Base-by-base conservation (phyloP, 1,140 invertebrate species). In the Pachypsylla venusta region DNA sequence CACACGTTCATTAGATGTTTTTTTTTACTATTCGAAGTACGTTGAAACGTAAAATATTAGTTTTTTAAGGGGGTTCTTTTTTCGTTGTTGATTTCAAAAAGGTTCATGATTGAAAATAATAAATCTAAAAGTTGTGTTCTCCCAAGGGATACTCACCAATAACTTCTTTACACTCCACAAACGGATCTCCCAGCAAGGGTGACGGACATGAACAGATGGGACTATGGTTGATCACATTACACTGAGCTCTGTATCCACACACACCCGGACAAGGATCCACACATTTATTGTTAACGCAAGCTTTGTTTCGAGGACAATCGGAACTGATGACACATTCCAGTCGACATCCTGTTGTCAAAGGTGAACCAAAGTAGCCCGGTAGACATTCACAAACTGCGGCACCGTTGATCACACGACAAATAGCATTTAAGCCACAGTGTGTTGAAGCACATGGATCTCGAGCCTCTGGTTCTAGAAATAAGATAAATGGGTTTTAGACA, bases 201-300 rank as follows among this genome's bases (percentile, higher is more conserved):
- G 76, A 68, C 30, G 83, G 81, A 67, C 88, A 91, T 13, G 78
- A 82, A 65, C 87, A 90, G 2, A 88, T 78, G 1, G 87, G 84
- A 63, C 83, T 84, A 66, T 90, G 88, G 67, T 87, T 86, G 64
- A 85, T 79, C 0, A 82, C 81, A 56, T 80, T 73, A 64, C 87
- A 85, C 61, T 78, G 64, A 10, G 82, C 84, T 25, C 73, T 75
- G 64, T 77, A 78, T 7, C 83, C 84, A 67, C 85, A 88, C 1
- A 81, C 76, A 24, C 82, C 82, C 0, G 76, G 67, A 66, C 86
- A 90, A 2, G 85, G 86, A 69, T 88, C 80, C 10, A 80, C 70
- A 66, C 87, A 89, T 66, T 80, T 81, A 57, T 78, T 80, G 61
- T 82, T 79, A 1, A 84, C 75, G 66, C 87, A 89, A 35, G 85